Conservation (phyloP, 1,140 invertebrate genomes). For the Papilio polytes region DNA sequence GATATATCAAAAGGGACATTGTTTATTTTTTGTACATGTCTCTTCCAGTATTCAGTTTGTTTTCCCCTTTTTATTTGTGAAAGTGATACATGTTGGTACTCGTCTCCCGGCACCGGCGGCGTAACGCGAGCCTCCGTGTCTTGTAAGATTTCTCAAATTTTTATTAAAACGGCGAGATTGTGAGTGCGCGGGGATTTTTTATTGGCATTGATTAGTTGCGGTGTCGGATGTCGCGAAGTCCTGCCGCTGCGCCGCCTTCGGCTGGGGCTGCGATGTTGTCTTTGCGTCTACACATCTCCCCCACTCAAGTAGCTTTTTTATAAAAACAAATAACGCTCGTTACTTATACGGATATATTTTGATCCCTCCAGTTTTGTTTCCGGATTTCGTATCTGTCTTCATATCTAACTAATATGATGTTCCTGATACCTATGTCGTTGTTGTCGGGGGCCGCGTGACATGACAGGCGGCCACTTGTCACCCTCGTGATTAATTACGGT, state of each 20-base stretch:
- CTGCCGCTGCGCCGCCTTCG: not conserved
- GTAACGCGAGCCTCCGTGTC: constrained; percentile 28
- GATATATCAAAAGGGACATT: not conserved
- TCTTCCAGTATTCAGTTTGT: constrained; percentile 40
- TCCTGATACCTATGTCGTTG: not conserved
- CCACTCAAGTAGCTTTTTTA: not conserved
- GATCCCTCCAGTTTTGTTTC: not conserved
- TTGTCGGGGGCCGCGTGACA: not conserved
- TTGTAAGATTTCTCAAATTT: constrained; percentile 44
- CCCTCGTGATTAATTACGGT: not conserved
- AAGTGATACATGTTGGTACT: constrained; percentile 55
- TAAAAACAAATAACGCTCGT: not conserved
- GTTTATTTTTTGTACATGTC: constrained; percentile 14
- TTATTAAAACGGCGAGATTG: constrained; percentile 46
- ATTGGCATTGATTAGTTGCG: constrained; percentile 40
- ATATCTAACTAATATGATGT: not conserved
- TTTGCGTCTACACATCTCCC: not conserved
- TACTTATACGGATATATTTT: not conserved
- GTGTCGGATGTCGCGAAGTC: constrained; percentile 16
- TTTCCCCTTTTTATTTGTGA: constrained; percentile 53
- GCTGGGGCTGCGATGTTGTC: not conserved
- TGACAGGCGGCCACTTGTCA: not conserved
- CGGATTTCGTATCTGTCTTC: not conserved
- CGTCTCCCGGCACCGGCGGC: constrained; percentile 9
- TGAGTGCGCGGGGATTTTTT: constrained; percentile 36